Percentiles rank a stretch among this genome's conserved stretches.
Conservation (phyloP, 2,113 vertebrate species). For the Xenopus laevis region DNA sequence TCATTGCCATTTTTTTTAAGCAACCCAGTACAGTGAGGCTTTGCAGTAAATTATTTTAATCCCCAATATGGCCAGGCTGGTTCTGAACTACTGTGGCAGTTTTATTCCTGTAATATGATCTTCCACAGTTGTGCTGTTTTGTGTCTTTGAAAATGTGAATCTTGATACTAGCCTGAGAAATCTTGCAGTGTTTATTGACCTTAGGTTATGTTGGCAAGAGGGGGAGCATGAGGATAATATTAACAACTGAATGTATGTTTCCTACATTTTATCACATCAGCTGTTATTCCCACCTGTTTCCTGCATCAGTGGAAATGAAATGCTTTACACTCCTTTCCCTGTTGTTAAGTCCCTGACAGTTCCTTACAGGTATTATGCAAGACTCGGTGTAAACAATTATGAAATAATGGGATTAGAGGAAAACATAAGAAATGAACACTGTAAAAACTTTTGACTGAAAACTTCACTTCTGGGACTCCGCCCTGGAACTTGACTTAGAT, state of each 20-base stretch:
- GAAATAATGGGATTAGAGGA: not conserved
- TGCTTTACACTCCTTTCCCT: conserved; percentile 5
- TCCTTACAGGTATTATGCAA: conserved; percentile 12
- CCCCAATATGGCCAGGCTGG: conserved; percentile 52
- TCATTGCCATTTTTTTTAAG: conserved; percentile 35
- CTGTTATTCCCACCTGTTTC: conserved; percentile 53
- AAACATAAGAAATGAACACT: not conserved
- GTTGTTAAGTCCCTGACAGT: conserved; percentile 10
- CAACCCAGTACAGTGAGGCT: conserved; percentile 58
- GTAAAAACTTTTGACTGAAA: not conserved
- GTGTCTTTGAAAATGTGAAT: conserved; percentile 63
- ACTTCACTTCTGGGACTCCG: not conserved
- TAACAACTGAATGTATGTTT: conserved; percentile 52
- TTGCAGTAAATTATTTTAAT: conserved; percentile 54
- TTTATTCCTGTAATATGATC: conserved; percentile 61
- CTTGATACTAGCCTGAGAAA: conserved; percentile 60
- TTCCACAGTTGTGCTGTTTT: conserved; percentile 59
- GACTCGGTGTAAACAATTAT: not conserved
- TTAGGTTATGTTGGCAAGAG: conserved; percentile 50
- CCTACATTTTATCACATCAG: conserved; percentile 50
- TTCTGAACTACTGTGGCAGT: conserved; percentile 51
- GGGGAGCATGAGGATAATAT: conserved; percentile 52
- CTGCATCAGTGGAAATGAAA: conserved; percentile 49
- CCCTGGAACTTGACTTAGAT: conserved; percentile 4
- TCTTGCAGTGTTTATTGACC: conserved; percentile 52